Conservation (phyloP, 2,888 invertebrate genomes). For the Archaeoteleia sp. region DNA sequence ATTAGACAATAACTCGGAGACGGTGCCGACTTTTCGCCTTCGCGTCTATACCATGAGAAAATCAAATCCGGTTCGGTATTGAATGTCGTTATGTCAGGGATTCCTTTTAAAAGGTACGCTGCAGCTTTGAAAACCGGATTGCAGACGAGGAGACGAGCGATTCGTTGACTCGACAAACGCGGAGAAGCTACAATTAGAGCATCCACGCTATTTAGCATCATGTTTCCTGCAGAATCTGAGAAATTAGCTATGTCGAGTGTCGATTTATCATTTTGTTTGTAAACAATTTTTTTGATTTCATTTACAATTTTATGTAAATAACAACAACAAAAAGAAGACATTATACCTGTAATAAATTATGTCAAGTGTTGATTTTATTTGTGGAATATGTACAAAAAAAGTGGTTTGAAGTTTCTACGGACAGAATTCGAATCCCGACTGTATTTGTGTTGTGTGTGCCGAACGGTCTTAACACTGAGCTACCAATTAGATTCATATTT, state of each 20-base stretch:
- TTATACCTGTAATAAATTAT: too few relatives aligned
- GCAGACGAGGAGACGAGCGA: constrained; percentile 5
- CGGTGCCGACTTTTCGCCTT: constrained; percentile 19
- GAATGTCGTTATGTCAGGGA: constrained; percentile 25
- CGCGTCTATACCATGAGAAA: constrained; percentile 11
- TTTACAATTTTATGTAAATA: too few relatives aligned
- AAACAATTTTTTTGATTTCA: too few relatives aligned
- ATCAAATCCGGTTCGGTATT: constrained; percentile 25
- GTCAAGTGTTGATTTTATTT: too few relatives aligned
- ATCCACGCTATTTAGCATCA: constrained; percentile 33
- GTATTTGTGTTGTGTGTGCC: too few relatives aligned
- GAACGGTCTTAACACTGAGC: too few relatives aligned
- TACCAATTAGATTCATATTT: too few relatives aligned
- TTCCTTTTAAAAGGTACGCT: constrained; percentile 34
- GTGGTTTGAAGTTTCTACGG: too few relatives aligned
- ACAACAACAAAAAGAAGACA: too few relatives aligned
- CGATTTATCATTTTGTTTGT: too few relatives aligned
- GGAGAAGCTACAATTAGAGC: constrained; percentile 34
- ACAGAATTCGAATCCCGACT: too few relatives aligned
- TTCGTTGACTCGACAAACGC: constrained; percentile 5
- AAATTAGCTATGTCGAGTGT: constrained; percentile 24
- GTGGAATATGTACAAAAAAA: too few relatives aligned
- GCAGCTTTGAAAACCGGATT: constrained; percentile 30
- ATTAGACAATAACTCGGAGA: constrained; percentile 9
- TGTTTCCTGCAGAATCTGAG: constrained; percentile 30